Base-by-base conservation (phyloP, 2,888 invertebrate genomes). In the Cyclophora punctaria region DNA sequence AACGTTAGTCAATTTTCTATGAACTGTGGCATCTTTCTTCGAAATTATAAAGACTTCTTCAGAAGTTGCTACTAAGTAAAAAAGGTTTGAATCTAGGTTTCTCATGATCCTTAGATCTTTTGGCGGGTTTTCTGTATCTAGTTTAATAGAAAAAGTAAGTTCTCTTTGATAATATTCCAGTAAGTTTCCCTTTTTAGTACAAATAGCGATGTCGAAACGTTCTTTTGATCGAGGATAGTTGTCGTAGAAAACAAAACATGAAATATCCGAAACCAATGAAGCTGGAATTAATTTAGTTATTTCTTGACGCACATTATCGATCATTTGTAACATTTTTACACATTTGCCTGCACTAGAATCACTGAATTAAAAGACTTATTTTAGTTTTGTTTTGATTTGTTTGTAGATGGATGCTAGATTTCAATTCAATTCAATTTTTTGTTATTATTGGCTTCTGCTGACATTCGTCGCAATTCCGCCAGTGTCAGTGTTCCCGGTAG, bases 191-290 rank as follows among this genome's bases (percentile, higher is more conserved):
- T 57, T 57, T 49, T 58, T 60, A 2, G 83, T 82, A 53, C 79
- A 80, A 54, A 85, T 50, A 20, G 64, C 70, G 47, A 88, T 57
- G 62, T 88, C 87, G 51, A 82, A 64, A 6, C 52, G 53, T 47
- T 64, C 76, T 5, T 55, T 47, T 49, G 76, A 76, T 49, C 60
- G 64, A 4, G 87, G 86, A 57, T 87, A 83, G 42, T 78, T 58
- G 55, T 87, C 86, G 56, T 80, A 80, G 34, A 85, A 76, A 2
- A 69, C 71, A 55, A 77, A 87, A 66, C 83, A 78, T 40, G 60
- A 46, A 4, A 80, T 66, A 20, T 80, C 74, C 35, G 67, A 67
- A 5, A 76, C 3, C 41, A 79, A 48, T 7, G 76, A 67, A 6
- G 67, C 56, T 5, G 86, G 85, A 41, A 87, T 57, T 44, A 79